Evolutionary conservation across 2,113 vertebrate genomes (phyloP), one percentile per base, ranked within the genome.

Genomic region (Myotis davidii): DNA sequence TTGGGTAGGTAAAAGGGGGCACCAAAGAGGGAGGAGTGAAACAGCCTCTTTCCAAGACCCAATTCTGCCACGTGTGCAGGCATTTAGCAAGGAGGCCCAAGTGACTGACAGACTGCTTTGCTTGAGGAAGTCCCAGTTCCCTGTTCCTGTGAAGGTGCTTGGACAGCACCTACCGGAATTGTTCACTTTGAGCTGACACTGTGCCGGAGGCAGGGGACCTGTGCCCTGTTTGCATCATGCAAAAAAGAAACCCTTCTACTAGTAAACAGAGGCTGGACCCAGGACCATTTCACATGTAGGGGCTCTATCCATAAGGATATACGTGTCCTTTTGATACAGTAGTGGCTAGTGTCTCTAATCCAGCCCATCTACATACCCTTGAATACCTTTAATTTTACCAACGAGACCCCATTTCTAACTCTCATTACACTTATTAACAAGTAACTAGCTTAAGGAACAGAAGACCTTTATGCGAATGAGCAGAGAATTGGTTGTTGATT

Each of bases 381-480:
- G 27, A 89, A 59, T 67, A 50, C 18, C 45, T 95, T 93, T 85
- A 39, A 27, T 93, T 81, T 89, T 72, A 77, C 27, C 13, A 69
- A 1, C 70, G 34, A 94, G 52, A 86, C 42, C 4, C 52, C 37
- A 45, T 89, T 94, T 92, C 59, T 89, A 27, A 95, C 23, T 10
- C 56, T 45, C 0, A 72, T 56, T 94, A 83, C 20, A 59, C 17
- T 77, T 64, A 84, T 88, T 61, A 92, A 93, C 17, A 97, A 87
- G 81, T 74, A 85, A 94, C 29, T 92, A 64, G 59, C 37, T 89
- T 65, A 77, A 42, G 29, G 67, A 56, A 42, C 34, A 81, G 72
- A 59, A 82, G 7, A 2, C 6, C 29, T n/a, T 89, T 76, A 72
- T 86, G 48, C 42, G 88, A 27, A 93, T 82, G 76, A 81, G 70